Conservation (phyloP, 2,113 vertebrate species). For the Athene noctua region DNA sequence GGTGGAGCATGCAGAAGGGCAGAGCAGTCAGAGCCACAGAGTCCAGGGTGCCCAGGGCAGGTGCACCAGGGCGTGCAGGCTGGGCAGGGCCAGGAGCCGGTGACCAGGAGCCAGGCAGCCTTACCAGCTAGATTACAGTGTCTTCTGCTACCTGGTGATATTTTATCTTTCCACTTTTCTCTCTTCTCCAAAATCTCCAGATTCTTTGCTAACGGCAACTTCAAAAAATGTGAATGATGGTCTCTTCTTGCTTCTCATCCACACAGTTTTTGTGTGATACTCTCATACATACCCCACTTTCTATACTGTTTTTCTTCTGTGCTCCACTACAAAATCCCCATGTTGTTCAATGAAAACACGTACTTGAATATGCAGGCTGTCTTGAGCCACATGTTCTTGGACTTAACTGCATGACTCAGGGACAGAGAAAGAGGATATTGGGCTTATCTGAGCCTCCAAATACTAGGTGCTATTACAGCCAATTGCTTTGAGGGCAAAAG, state of each 20-base stretch:
- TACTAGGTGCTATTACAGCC: background rate
- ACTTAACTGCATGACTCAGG: background rate
- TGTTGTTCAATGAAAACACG: background rate
- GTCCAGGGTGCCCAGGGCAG: background rate
- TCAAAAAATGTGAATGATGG: background rate
- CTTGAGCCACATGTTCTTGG: background rate
- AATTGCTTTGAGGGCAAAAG: background rate
- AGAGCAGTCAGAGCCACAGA: background rate
- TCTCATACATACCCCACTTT: background rate
- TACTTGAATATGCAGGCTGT: background rate
- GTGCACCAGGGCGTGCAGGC: rapidly evolving
- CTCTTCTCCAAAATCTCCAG: background rate
- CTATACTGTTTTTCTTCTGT: background rate
- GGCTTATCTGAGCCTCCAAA: background rate
- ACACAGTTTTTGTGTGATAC: background rate
- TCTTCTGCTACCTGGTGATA: background rate
- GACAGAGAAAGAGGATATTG: background rate
- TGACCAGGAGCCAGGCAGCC: background rate
- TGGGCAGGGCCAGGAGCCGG: background rate
- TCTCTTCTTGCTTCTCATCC: background rate
- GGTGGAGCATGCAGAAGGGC: background rate
- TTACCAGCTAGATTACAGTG: background rate
- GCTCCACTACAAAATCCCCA: background rate
- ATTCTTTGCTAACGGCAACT: background rate
- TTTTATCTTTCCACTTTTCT: background rate